A percentile compares a stretch with the other conserved stretches of the same genome.
Conservation (phyloP, 92 coral and sea anemone genomes). For the Epizoanthus ramosus region DNA sequence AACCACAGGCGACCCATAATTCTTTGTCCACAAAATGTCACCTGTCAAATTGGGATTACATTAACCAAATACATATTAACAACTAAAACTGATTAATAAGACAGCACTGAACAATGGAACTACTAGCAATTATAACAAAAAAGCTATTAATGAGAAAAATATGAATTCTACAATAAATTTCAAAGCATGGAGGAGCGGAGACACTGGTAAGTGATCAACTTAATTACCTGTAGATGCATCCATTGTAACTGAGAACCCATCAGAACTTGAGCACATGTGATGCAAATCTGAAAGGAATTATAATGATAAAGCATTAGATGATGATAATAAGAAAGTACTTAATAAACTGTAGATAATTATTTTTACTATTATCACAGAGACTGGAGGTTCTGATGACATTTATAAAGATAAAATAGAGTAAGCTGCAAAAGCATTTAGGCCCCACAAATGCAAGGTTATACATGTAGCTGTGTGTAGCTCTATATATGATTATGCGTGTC, state of each 20-base stretch:
- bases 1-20: conserved; percentile 95
- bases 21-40: conserved; percentile 88
- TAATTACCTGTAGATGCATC: conserved; percentile 82
- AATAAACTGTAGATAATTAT: too few species aligned
- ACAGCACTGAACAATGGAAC: not conserved
- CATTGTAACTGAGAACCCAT: conserved; percentile 99
- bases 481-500: too few species aligned
- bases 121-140: not conserved
- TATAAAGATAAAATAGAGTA: too few species aligned
- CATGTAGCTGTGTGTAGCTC: too few species aligned
- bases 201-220: too few species aligned
- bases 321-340: not conserved
- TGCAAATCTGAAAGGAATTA: conserved; percentile 82
- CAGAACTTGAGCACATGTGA: conserved; percentile 97
- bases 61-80: not conserved
- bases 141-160: not conserved
- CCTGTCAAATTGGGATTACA: conserved; percentile 48
- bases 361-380: not conserved
- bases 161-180: not conserved
- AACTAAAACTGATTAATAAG: not conserved
- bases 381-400: not conserved
- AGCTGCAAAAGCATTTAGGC: too few species aligned
- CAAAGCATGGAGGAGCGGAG: not conserved
- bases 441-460: too few species aligned
- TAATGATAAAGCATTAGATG: not conserved